phyloP scores from a whole-genome alignment of 2,888 invertebrate species.

The Ferrisia virgata region DNA sequence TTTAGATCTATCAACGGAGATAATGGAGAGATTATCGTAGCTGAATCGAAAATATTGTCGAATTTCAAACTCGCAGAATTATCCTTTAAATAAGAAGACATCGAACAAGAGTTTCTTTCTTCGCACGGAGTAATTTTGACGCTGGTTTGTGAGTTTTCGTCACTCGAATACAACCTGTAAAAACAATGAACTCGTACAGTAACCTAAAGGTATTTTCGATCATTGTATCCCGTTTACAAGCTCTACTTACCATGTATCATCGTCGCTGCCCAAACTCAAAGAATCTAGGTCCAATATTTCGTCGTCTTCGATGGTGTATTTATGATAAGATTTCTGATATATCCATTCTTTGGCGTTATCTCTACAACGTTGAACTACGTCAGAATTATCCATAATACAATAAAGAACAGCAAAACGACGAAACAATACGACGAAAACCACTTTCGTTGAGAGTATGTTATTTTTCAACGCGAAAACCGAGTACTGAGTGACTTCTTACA shows the following conservation, averaged over 20 bases:
- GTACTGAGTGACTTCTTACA: not conserved
- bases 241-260: slow-evolving; percentile 37
- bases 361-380: not conserved
- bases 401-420: not conserved
- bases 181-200: not conserved
- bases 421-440: not conserved
- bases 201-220: not conserved
- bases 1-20: not conserved
- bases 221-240: not conserved
- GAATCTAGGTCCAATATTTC: slow-evolving; percentile 42
- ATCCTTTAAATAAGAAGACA: not conserved
- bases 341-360: slow-evolving; percentile 8
- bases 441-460: not conserved
- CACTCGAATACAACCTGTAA: slow-evolving; percentile 17
- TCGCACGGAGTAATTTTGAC: not conserved
- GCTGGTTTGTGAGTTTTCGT: not conserved
- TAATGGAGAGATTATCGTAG: not conserved
- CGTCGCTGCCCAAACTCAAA: slow-evolving; percentile 30
- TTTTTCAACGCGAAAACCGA: not conserved
- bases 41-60: not conserved
- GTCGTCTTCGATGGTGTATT: slow-evolving; percentile 39
- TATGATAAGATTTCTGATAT: not conserved
- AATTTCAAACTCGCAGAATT: not conserved
- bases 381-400: slow-evolving; percentile 13
- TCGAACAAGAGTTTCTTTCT: not conserved